Evolutionary conservation across 2,113 vertebrate genomes (phyloP).

Genomic region (Azemiops feae): DNA sequence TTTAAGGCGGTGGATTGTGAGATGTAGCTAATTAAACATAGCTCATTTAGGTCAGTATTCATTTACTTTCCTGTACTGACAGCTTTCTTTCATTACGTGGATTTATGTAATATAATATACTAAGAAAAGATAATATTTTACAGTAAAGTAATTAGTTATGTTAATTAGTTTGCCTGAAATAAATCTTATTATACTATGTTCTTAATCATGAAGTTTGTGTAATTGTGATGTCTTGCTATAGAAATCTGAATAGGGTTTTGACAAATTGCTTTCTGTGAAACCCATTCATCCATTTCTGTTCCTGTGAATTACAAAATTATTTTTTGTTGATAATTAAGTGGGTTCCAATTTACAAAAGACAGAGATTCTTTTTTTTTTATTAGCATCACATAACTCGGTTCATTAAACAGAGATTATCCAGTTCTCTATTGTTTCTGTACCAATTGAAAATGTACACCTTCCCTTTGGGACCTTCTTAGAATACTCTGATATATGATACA

Average conservation of each 20-base stretch:
- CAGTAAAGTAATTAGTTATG: neutral
- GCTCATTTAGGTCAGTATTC: neutral
- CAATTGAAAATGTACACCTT: neutral
- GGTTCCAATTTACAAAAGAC: neutral
- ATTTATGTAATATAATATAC: neutral
- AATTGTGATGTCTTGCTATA: neutral
- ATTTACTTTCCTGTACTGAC: neutral
- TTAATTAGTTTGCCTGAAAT: slow-evolving; percentile 10
- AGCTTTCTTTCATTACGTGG: neutral
- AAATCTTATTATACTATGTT: slow-evolving; percentile 1
- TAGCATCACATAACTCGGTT: neutral
- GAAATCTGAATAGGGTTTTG: neutral
- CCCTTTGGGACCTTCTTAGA: neutral
- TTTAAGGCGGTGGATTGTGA: neutral
- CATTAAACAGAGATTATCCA: neutral
- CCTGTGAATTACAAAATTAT: neutral
- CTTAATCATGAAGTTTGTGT: slow-evolving; percentile 1
- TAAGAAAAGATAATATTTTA: neutral
- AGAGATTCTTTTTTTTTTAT: neutral
- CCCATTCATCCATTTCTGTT: neutral
- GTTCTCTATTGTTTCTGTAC: neutral
- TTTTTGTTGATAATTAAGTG: neutral
- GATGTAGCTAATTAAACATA: slow-evolving; percentile 11
- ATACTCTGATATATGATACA: neutral
- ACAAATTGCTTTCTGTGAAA: neutral